These are phyloP conservation scores for Lophochroa leadbeateri DNA, from an alignment of 2,113 vertebrate species.

Conservation along the genomic window DNA sequence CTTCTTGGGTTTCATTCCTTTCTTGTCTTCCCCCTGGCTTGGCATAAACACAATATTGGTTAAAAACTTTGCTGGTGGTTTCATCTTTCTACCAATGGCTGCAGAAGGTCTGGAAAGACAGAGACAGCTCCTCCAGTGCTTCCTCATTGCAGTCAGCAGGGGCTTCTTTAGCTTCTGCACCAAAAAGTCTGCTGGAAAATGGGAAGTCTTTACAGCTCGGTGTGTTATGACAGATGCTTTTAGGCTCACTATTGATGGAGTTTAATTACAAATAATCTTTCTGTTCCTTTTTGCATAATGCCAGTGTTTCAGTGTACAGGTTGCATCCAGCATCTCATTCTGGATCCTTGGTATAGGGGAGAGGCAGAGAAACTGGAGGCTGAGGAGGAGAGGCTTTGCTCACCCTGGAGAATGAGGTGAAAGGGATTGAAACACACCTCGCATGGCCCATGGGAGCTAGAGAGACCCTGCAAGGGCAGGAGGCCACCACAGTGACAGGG, in stretches of 20 bases:
- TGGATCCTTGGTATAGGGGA: not conserved
- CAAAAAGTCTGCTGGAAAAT: not conserved
- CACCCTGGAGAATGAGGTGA: not conserved
- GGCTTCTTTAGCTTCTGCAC: not conserved
- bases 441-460: fast-evolving
- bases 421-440: not conserved
- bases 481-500: not conserved
- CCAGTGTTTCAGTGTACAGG: not conserved
- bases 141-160: not conserved
- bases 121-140: not conserved
- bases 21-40: not conserved
- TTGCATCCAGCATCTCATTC: fast-evolving
- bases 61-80: not conserved
- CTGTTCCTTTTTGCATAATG: not conserved
- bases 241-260: not conserved
- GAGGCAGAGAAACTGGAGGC: not conserved
- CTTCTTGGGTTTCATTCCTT: not conserved
- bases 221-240: not conserved
- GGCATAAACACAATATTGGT: not conserved
- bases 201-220: not conserved
- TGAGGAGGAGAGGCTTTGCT: not conserved
- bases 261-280: not conserved
- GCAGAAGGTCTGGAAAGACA: not conserved
- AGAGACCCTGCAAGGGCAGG: not conserved
- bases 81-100: not conserved